Percentiles rank a stretch among this genome's conserved stretches.
phyloP scores from a whole-genome alignment of 2,113 vertebrate species.

The Silurus asotus region DNA sequence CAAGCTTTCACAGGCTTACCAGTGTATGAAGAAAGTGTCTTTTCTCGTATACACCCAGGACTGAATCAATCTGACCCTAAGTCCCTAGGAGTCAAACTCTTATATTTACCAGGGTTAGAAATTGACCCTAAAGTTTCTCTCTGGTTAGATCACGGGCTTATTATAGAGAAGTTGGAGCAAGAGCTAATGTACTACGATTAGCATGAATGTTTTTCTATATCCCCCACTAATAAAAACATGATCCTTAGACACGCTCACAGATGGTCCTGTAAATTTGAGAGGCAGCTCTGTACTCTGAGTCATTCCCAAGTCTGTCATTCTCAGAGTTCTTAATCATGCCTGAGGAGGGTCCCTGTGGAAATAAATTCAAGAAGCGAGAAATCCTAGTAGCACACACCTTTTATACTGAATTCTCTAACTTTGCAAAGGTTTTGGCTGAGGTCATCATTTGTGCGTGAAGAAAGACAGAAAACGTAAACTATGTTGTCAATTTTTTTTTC shows the following conservation, averaged over 20 bases:
- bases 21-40: constrained; percentile 16
- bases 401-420: background rate
- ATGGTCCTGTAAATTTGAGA: constrained; percentile 29
- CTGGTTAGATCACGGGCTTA: constrained; percentile 51
- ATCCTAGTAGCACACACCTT: background rate
- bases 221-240: constrained; percentile 51
- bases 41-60: background rate
- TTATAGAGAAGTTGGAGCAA: constrained; percentile 42
- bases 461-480: background rate
- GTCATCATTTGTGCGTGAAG: background rate
- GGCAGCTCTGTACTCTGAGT: constrained; percentile 41
- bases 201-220: constrained; percentile 17
- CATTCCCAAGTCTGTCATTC: constrained; percentile 32
- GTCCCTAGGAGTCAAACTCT: constrained; percentile 4
- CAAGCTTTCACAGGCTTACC: constrained; percentile 32
- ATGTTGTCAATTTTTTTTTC: background rate
- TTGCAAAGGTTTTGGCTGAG: background rate
- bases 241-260: constrained; percentile 37
- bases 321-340: background rate
- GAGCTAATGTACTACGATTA: constrained; percentile 41
- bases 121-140: constrained; percentile 17
- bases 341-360: background rate
- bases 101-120: constrained; percentile 19
- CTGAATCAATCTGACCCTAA: background rate
- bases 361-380: background rate